phyloP scores from a whole-genome alignment of 2,797 vertebrate genomes.

The Natrix natrix region DNA sequence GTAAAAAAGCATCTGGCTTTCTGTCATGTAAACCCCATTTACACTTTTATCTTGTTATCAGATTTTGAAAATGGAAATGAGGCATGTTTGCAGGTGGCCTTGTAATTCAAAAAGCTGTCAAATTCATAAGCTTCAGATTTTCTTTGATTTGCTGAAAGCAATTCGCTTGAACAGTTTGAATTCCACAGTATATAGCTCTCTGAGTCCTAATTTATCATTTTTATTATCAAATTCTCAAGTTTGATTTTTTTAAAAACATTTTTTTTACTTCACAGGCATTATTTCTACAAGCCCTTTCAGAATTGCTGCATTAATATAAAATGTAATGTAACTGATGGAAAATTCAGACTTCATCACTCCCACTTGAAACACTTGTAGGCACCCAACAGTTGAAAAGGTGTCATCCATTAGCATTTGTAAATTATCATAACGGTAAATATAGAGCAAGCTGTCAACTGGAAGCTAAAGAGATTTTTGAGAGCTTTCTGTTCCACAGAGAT shows the following conservation, averaged over 20 bases:
- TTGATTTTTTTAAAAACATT: neutral
- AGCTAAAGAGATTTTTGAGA: neutral
- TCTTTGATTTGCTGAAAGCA: slow-evolving; percentile 18
- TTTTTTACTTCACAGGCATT: slow-evolving; percentile 28
- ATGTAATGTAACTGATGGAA: slow-evolving; percentile 15
- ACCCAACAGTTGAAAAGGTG: slow-evolving; percentile 15
- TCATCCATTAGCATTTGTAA: neutral
- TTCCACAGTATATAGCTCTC: neutral
- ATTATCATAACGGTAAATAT: slow-evolving; percentile 8
- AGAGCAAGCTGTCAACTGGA: slow-evolving; percentile 24
- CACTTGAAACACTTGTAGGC: slow-evolving; percentile 4
- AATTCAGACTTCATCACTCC: neutral
- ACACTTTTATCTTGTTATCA: slow-evolving; percentile 6
- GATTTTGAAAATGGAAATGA: slow-evolving; percentile 31
- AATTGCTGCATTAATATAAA: slow-evolving; percentile 24
- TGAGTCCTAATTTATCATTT: slow-evolving; percentile 5
- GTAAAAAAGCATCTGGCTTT: neutral
- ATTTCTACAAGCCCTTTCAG: slow-evolving; percentile 5
- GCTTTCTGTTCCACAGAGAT: neutral
- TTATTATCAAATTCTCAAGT: neutral
- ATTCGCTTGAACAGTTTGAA: slow-evolving; percentile 15
- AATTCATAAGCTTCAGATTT: slow-evolving; percentile 18
- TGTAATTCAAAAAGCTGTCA: slow-evolving; percentile 23
- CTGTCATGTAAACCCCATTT: neutral
- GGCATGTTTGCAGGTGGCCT: neutral